Evolutionary conservation across 2,113 vertebrate species (phyloP).

Genomic region (Zapornia atra): DNA sequence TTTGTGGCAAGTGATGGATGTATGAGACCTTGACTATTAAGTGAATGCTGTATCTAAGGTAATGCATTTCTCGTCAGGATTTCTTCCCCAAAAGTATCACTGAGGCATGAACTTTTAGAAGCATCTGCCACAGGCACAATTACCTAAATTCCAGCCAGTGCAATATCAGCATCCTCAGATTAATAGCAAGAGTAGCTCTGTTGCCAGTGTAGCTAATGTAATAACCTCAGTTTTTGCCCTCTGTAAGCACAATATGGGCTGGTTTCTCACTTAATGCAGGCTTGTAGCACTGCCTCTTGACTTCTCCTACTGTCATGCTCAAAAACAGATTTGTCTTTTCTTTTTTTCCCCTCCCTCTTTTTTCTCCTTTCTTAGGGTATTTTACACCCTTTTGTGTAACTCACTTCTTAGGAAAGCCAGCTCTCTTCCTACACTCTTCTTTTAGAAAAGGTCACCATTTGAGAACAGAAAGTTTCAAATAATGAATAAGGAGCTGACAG

Average conservation of each 20-base stretch:
- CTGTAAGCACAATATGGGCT: neutral
- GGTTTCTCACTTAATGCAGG: neutral
- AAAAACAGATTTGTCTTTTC: neutral
- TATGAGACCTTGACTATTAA: neutral
- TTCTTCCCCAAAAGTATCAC: neutral
- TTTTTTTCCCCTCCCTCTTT: no score
- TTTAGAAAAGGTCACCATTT: constrained; percentile 27
- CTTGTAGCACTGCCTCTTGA: neutral
- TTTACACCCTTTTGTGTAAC: neutral
- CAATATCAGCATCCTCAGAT: neutral
- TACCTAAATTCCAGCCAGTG: neutral
- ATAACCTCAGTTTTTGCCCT: neutral
- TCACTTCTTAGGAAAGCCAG: neutral
- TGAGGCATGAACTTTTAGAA: neutral
- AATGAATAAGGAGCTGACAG: constrained; percentile 8
- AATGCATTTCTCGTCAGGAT: neutral
- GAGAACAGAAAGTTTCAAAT: constrained; percentile 27
- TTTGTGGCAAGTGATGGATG: neutral
- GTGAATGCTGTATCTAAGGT: neutral
- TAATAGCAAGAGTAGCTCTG: neutral
- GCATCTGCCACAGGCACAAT: neutral
- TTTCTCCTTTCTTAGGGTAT: neutral
- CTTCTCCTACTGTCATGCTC: neutral
- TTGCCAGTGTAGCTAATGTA: neutral
- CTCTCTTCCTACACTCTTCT: neutral